Conservation (phyloP, 2,113 vertebrate species). For the Podarcis cretensis region DNA sequence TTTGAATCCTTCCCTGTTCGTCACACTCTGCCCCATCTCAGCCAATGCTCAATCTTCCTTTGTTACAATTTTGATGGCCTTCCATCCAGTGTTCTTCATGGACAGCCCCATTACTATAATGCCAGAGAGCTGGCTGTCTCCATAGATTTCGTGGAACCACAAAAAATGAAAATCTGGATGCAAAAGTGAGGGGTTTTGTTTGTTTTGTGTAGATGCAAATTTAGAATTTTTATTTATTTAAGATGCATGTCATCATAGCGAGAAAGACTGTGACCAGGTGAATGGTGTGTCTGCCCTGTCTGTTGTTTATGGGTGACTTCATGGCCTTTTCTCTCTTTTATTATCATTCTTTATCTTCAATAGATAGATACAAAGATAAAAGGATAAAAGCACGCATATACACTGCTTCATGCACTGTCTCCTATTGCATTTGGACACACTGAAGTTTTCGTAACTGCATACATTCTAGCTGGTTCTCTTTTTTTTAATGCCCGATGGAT, state of each 20-base stretch:
- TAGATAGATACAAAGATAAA: neutral
- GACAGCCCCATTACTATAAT: neutral
- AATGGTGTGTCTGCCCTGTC: too few relatives aligned
- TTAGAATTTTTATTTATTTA: too few relatives aligned
- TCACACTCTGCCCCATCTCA: neutral
- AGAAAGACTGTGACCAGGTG: too few relatives aligned
- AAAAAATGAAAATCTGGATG: neutral
- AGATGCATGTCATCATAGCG: too few relatives aligned
- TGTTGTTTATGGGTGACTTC: too few relatives aligned
- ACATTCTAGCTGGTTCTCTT: neutral
- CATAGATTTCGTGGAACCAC: constrained; percentile 5
- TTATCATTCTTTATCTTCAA: too few relatives aligned
- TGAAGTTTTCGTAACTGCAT: neutral
- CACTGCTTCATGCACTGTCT: neutral
- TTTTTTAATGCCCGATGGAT: neutral
- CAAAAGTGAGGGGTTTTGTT: too few relatives aligned
- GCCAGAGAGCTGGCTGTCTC: neutral
- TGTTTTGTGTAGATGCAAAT: too few relatives aligned
- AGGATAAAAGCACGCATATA: neutral
- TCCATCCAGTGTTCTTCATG: neutral
- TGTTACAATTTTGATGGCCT: neutral
- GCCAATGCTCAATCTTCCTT: neutral
- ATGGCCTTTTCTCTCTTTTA: too few relatives aligned
- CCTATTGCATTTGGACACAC: neutral
- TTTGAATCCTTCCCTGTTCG: neutral